Conservation (phyloP, 2,113 vertebrate species). For the Tautogolabrus adspersus region DNA sequence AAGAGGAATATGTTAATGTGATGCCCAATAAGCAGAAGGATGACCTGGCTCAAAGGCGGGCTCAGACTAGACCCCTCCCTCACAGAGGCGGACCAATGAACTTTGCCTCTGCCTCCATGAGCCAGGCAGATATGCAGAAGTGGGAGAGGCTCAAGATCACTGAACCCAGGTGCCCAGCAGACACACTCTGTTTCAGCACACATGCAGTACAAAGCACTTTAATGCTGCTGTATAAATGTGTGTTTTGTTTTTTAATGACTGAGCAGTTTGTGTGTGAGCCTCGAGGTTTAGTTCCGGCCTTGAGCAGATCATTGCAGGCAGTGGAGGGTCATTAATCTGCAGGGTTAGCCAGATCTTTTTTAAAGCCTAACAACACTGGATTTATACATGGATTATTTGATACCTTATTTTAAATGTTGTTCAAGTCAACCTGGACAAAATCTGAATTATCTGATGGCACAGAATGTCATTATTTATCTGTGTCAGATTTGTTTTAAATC, state of each 20-base stretch:
- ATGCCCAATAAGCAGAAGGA: constrained; percentile 84
- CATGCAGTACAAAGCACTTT: constrained; percentile 11
- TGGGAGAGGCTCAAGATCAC: constrained; percentile 93
- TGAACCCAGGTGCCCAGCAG: constrained; percentile 88
- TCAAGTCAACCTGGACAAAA: not conserved
- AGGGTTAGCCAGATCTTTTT: not conserved
- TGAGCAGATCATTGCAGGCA: constrained; percentile 5
- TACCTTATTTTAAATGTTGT: not conserved
- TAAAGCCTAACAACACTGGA: not conserved
- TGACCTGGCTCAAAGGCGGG: constrained; percentile 86
- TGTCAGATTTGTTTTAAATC: constrained; percentile 3
- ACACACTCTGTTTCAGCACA: constrained; percentile 44
- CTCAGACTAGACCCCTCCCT: constrained; percentile 73
- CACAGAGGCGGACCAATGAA: constrained; percentile 74
- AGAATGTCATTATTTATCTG: not conserved
- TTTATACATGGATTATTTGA: not conserved
- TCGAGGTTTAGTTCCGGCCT: constrained; percentile 2
- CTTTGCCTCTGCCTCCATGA: constrained; percentile 85
- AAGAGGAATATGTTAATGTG: constrained; percentile 68
- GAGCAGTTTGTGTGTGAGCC: not conserved
- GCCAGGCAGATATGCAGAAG: constrained; percentile 91
- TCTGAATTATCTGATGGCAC: not conserved
- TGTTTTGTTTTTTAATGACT: constrained; percentile 11
- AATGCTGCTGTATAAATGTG: constrained; percentile 29
- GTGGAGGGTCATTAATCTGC: not conserved